These are phyloP conservation scores for Meleagris gallopavo DNA, from an alignment of 2,113 vertebrate species.

Conservation along the genomic window DNA sequence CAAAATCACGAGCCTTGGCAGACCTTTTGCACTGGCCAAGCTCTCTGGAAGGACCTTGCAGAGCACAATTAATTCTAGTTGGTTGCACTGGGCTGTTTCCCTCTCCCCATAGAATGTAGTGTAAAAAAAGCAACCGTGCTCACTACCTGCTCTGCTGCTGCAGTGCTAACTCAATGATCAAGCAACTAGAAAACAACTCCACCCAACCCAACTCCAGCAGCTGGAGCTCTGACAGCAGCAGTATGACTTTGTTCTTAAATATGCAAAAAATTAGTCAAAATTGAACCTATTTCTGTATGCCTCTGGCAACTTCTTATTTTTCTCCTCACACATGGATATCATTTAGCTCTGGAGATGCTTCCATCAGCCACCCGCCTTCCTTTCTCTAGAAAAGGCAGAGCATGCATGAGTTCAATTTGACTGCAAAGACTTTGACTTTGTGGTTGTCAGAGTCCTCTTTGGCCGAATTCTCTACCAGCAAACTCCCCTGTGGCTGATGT, in stretches of 20 bases:
- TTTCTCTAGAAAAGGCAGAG: conserved; percentile 36
- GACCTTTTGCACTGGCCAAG: background rate
- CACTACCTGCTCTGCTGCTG: background rate
- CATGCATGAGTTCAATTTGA: conserved; percentile 11
- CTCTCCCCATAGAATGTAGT: background rate
- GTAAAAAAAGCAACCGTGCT: background rate
- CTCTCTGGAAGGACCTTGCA: background rate
- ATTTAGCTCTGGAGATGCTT: conserved; percentile 49
- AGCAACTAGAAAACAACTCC: background rate
- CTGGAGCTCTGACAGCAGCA: background rate
- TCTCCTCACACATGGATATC: conserved; percentile 16
- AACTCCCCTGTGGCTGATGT: conserved; percentile 1
- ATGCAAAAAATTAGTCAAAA: background rate
- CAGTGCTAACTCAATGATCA: background rate
- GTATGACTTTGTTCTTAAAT: conserved; percentile 4
- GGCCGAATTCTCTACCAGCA: background rate
- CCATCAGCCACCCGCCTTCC: background rate
- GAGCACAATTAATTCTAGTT: background rate
- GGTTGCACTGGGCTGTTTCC: background rate
- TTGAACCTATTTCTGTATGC: background rate
- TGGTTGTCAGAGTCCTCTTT: background rate
- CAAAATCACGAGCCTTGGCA: background rate
- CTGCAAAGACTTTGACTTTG: background rate
- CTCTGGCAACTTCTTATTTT: conserved; percentile 6
- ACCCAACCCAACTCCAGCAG: background rate